Evolutionary conservation across 2,888 invertebrate genomes (phyloP), one percentile per base, ranked within the genome.

Genomic region (Spilosoma lubricipeda): DNA sequence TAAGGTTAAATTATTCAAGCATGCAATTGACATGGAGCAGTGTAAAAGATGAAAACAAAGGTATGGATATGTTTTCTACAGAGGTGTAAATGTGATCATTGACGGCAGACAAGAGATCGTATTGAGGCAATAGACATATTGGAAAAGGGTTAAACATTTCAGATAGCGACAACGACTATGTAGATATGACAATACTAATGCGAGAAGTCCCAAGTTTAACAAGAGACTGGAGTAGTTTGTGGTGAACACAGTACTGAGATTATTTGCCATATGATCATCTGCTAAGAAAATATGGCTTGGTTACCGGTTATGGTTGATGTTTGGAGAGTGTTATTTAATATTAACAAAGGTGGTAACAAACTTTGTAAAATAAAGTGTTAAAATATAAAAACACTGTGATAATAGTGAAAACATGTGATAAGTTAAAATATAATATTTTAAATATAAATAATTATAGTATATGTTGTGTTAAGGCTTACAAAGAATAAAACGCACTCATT

Each of bases 171-270:
- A 99, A 99, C 87, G 99, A 99, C 39, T 3, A 39, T 94, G 99
- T 99, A 0, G 99, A 99, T 90, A 99, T 99, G 99, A 99, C 93
- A 99, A 99, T 92, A 99, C 99, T 90, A 99, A 99, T 92, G 99
- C 99, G 91, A 97, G 99, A 85, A 99, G 99, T 94, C 98, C 99
- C 86, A 99, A 99, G 89, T 99, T 99, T 96, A 99, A 99, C 95
- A 98, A 99, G 95, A 99, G 99, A 93, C 94, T 99, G 92, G 99
- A 99, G 89, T 97, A 99, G 73, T 98, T 98, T 91, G 99, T 93
- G 99, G 99, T 67, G 98, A 99, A 89, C 99, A 99, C 90, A 99
- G 99, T 0, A 97, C 98, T 7, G 99, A 99, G 93, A 99, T 99
- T 85, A 99, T 99, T 99, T 67, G 99, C 99, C 56, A 98, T 99